Base-by-base conservation (phyloP, 2,113 vertebrate species). In the Anhinga anhinga region DNA sequence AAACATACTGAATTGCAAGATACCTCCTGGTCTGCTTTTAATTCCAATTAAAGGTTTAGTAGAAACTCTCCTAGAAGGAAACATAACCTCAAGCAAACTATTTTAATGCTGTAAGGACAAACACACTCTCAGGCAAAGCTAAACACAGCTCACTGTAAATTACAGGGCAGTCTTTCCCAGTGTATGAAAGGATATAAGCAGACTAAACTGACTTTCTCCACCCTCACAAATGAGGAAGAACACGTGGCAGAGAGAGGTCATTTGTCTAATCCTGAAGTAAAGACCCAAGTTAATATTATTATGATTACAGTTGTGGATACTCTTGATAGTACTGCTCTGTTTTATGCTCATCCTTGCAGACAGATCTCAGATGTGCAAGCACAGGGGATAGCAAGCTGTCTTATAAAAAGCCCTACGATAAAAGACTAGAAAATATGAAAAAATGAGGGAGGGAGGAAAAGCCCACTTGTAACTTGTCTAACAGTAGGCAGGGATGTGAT, bases 71-170 rank as follows among this genome's bases (percentile, higher is more conserved):
- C 62, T 42, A 50, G 53, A 87, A 82, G 22, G 32, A 93, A 91
- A 62, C 15, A 69, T 45, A 91, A 82, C 73, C 45, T 88, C 81
- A 89, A 84, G 70, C 38, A 87, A 91, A 95, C 88, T 87, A 89
- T 95, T 95, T 94, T 95, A 95, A 95, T 82, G 15, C 14, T 42
- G 7, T 40, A 72, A 70, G 73, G n/a, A 83, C 42, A 91, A 96
- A 87, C 25, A 94, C 86, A 91, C 56, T 84, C 49, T 65, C 45
- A 61, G 50, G 83, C 56, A 95, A 87, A 94, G 40, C 58, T 95
- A 95, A 97, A 96, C 83, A 87, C 49, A 84, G 88, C 40, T 85
- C 65, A 30, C 44, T 44, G 81, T 82, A 95, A 97, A 97, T 97
- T 95, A 95, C 62, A 91, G 65, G 36, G 25, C 40, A 79, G 56